Evolutionary conservation across 2,113 vertebrate species (phyloP), one percentile per base, ranked within the genome.

Genomic region (Sphaerodactylus townsendi): DNA sequence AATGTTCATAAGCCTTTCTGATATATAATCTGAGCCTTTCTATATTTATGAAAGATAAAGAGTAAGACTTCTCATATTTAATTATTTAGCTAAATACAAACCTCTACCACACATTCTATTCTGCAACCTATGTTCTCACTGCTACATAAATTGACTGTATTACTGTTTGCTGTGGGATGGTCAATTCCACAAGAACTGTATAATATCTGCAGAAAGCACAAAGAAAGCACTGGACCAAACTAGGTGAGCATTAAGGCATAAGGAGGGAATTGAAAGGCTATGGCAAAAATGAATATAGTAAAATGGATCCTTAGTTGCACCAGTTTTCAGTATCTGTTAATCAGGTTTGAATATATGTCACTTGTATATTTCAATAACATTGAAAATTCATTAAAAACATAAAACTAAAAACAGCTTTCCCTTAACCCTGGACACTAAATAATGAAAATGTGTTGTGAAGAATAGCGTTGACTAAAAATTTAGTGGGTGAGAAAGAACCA

Each of bases 331-430:
- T 37, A 44, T 17, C 17, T 74, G 11, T 56, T 79, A 46, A 66
- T 46, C 41, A 21, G 9, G 23, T 25, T 62, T 62, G 23, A 62
- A 62, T 28, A 62, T 62, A 62, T 28, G 25, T 62, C 21, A 62
- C 25, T 25, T 59, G 56, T 59, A 59, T 59, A 59, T 25, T 25
- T 59, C 6, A 28, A 25, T 28, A 62, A 25, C 28, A 62, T 9
- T 62, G 59, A 78, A 56, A n/a, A 84, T 44, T 39, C n/a, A 77
- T 69, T 69, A 41, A 76, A 83, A 74, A 66, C 17, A 25, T 62
- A 37, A 13, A 66, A 50, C 81, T 75, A 75, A 77, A 83, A 77
- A 77, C 66, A 77, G 21, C 30, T 77, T 70, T 65, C 77, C 30
- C 23, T 71, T 77, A 84, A 69, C 64, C 68, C 4, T 21, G 25